Evolutionary conservation across 2,113 vertebrate species (phyloP).

Genomic region (Todiramphus chloris): DNA sequence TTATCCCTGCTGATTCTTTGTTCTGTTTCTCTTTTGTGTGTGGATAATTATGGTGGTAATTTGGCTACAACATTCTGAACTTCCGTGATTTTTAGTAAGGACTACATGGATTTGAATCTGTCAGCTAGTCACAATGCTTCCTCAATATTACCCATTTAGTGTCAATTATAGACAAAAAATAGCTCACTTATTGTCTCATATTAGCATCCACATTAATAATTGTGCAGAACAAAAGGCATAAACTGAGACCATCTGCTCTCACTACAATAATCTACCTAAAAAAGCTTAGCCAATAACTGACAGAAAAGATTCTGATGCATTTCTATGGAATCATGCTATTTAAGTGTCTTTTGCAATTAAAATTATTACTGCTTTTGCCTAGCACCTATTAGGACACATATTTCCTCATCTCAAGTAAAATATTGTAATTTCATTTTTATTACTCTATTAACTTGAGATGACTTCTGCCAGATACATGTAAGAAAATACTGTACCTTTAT

Average conservation of each 20-base stretch:
- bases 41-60: conserved; percentile 35
- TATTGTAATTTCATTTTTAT: conserved; percentile 44
- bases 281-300: conserved; percentile 58
- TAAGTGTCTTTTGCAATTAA: conserved; percentile 63
- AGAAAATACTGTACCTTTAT: not conserved
- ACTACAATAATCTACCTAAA: conserved; percentile 63
- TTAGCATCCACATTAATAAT: conserved; percentile 74
- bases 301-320: conserved; percentile 57
- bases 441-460: conserved; percentile 22
- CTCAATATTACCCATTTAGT: conserved; percentile 71
- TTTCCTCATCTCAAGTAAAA: conserved; percentile 55
- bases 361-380: conserved; percentile 53
- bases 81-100: conserved; percentile 43
- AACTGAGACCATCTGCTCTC: conserved; percentile 77
- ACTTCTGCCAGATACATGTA: not conserved
- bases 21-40: not conserved
- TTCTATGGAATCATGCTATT: conserved; percentile 57
- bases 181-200: conserved; percentile 73
- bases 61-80: conserved; percentile 38
- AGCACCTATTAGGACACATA: conserved; percentile 42
- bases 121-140: conserved; percentile 70
- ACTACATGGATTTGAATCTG: conserved; percentile 62
- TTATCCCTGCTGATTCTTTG: conserved; percentile 11
- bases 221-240: conserved; percentile 75
- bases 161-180: conserved; percentile 76